These are phyloP conservation scores for Parauchenoglanis punctatus DNA, from an alignment of 2,797 vertebrate species.

Conservation along the genomic window DNA sequence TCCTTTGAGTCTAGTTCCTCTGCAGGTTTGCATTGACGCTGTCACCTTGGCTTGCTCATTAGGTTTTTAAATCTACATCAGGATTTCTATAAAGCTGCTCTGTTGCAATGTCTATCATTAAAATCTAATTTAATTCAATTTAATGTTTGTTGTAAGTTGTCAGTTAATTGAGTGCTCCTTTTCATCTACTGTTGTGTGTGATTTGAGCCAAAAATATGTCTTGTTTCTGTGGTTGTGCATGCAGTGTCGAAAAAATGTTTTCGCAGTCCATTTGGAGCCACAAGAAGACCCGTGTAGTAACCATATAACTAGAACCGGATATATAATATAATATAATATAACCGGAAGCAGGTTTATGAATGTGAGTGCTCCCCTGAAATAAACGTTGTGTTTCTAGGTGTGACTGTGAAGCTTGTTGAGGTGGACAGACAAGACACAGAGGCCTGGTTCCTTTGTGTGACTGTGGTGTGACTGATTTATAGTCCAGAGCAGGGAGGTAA, in stretches of 20 bases:
- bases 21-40: not conserved
- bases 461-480: slow-evolving; percentile 50
- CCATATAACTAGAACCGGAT: not conserved
- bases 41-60: not conserved
- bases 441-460: slow-evolving; percentile 32
- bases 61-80: not conserved
- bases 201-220: not conserved
- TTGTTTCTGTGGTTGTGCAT: not conserved
- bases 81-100: not conserved
- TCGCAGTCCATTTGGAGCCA: not conserved
- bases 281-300: not conserved
- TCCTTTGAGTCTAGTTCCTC: not conserved
- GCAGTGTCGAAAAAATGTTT: not conserved
- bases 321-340: not conserved
- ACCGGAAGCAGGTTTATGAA: slow-evolving; percentile 18
- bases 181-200: no score
- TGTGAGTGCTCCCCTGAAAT: slow-evolving; percentile 5
- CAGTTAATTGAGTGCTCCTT: not conserved
- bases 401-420: slow-evolving; percentile 30
- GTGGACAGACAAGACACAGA: slow-evolving; percentile 35
- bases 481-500: slow-evolving; percentile 27
- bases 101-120: not conserved
- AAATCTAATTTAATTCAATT: not conserved
- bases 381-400: slow-evolving; percentile 15
- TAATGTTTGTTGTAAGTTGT: not conserved